Evolutionary conservation across 2,888 invertebrate genomes (phyloP), one percentile per base, ranked within the genome.

Genomic region (Mimas tiliae): DNA sequence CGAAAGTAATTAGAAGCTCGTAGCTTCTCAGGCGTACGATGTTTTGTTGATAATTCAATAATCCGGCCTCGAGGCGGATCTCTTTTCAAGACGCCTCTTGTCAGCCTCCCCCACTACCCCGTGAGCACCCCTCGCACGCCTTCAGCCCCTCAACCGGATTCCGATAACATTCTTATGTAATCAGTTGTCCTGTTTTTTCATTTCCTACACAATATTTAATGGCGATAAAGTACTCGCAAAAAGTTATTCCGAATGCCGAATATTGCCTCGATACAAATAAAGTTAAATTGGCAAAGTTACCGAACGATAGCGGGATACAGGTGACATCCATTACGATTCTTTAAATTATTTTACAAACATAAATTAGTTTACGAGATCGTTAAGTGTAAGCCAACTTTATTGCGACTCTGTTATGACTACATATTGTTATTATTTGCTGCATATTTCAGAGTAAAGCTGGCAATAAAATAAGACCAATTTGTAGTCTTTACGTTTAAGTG

Each of bases 31-130:
- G 83, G 85, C 89, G 89, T 87, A 81, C 86, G 85, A 85, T 88
- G 91, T 91, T 90, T 91, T 91, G 91, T 91, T 90, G 90, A 87
- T 91, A 90, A 91, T 91, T 92, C 90, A 91, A 92, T 91, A 90
- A 91, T 89, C 90, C 86, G 71, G 81, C 84, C 84, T 77, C 82
- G 76, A 76, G 85, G 82, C 82, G 85, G 84, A 82, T 86, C 85
- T 85, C 86, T 87, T 84, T 86, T 85, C 86, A 84, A 80, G 80
- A 79, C 77, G 77, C 75, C 81, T 78, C 80, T 77, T 63, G 66
- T 63, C 66, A 53, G 63, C 58, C 65, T 70, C 68, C 68, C 62
- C 53, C 66, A 51, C 19, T 27, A 14, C 11, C 58, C 58, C 58
- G 47, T 63, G 55, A 66, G 48, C 62, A 62, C 70, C 69, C 69